A percentile compares a stretch with the other conserved stretches of the same genome.
phyloP scores from a whole-genome alignment of 2,797 vertebrate genomes.

The Hemitrygon akajei region DNA sequence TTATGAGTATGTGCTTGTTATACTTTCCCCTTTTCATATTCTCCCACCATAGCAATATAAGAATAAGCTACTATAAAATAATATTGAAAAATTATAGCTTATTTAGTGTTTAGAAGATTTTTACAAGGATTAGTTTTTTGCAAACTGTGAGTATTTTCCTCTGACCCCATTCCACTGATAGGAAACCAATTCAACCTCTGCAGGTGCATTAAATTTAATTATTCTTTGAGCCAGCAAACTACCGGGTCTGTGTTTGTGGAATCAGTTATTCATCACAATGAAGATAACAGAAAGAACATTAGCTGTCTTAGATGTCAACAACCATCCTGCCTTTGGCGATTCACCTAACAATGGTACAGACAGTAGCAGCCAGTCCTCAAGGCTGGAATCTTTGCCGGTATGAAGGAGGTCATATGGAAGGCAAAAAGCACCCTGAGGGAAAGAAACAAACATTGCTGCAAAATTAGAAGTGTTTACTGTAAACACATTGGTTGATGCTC shows the following conservation, averaged over 20 bases:
- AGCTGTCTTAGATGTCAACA: background rate
- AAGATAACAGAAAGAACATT: background rate
- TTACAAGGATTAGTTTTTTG: background rate
- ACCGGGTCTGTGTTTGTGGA: background rate
- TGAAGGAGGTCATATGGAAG: background rate
- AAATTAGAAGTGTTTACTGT: too few relatives aligned
- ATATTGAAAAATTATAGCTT: background rate
- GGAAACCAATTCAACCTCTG: background rate
- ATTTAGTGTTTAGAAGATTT: background rate
- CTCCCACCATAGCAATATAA: background rate
- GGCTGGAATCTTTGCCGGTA: background rate
- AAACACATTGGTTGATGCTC: too few relatives aligned
- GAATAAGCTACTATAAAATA: background rate
- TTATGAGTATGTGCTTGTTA: background rate
- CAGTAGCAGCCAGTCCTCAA: background rate
- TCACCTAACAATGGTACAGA: background rate
- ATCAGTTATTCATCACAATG: constrained; percentile 1
- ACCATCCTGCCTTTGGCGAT: background rate
- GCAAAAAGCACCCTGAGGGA: background rate
- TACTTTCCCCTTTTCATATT: background rate
- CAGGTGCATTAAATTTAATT: background rate
- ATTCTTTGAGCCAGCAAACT: background rate
- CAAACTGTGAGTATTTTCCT: background rate
- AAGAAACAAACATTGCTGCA: background rate
- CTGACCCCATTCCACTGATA: background rate